Conservation (phyloP, 2,113 vertebrate genomes). For the Coturnix japonica region DNA sequence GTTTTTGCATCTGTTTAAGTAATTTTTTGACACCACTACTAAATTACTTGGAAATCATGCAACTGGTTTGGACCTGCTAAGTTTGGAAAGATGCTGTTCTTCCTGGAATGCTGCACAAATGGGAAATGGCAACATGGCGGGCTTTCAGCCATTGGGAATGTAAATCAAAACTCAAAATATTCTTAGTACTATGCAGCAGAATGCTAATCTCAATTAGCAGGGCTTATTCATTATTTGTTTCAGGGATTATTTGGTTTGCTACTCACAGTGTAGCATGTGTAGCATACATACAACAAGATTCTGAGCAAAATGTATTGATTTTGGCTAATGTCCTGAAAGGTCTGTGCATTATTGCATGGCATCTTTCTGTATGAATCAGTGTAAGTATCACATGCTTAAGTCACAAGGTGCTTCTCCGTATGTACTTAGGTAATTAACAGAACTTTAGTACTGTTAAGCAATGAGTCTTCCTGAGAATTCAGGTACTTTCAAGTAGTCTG, state of each 20-base stretch:
- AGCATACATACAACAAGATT: not conserved
- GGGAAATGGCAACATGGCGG: not conserved
- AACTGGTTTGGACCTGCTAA: not conserved
- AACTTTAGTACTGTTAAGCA: not conserved
- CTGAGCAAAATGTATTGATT: not conserved
- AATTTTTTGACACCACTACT: not conserved
- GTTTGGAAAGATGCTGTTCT: not conserved
- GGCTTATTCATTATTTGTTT: not conserved
- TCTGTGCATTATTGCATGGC: not conserved
- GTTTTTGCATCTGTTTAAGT: not conserved
- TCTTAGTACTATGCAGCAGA: not conserved
- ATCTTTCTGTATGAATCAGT: constrained; percentile 7
- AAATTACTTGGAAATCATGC: not conserved
- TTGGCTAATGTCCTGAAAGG: not conserved
- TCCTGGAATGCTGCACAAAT: not conserved
- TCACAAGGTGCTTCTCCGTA: not conserved
- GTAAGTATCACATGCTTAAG: not conserved
- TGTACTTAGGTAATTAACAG: not conserved
- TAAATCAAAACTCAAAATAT: not conserved
- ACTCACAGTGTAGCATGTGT: not conserved
- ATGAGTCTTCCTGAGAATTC: not conserved
- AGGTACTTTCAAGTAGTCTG: not conserved
- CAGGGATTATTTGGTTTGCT: not conserved
- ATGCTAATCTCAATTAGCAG: not conserved
- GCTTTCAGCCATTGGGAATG: not conserved